Evolutionary conservation across 2,888 invertebrate species (phyloP), one percentile per base, ranked within the genome.

Genomic region (Drosophila subquinaria): DNA sequence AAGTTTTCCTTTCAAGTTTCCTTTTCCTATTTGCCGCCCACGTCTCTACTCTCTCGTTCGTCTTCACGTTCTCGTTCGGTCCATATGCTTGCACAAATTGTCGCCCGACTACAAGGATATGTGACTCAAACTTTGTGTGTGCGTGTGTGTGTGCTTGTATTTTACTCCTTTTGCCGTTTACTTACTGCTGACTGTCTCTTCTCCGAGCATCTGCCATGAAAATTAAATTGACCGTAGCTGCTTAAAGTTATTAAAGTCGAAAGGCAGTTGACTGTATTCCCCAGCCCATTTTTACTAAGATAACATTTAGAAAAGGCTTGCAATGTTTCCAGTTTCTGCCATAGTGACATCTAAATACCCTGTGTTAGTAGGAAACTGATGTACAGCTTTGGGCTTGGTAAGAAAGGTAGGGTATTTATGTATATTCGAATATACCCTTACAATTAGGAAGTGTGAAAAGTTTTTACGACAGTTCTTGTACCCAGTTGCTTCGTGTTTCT

Each of bases 191-290:
- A 73, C 55, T 67, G 60, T 64, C 59, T 71, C 50, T 45, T 8
- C 50, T 45, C 8, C 64, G 69, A 72, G 73, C 68, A 66, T 43
- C 80, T 76, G 87, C 74, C 90, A 90, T 86, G 83, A 81, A 90
- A 90, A 91, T 89, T 90, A 91, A 91, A 91, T 91, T 91, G 91
- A 91, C 90, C 91, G 85, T 88, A 82, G 87, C 81, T 89, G 82
- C 86, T 89, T 89, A 77, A 90, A 82, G 81, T 84, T 83, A 81
- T 83, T 89, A 85, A 82, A 88, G 88, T 56, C 74, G 59, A 80
- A 57, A 56, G 73, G 62, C 61, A 65, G 62, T 59, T 47, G 56
- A 51, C 52, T 60, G 40, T 50, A 47, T 30, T 42, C 35, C 36
- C 36, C 45, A 36, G 20, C 23, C 45, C 74, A 57, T 61, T 23